These are phyloP conservation scores for Phaetusa simplex DNA, from an alignment of 2,113 vertebrate species.

Conservation along the genomic window DNA sequence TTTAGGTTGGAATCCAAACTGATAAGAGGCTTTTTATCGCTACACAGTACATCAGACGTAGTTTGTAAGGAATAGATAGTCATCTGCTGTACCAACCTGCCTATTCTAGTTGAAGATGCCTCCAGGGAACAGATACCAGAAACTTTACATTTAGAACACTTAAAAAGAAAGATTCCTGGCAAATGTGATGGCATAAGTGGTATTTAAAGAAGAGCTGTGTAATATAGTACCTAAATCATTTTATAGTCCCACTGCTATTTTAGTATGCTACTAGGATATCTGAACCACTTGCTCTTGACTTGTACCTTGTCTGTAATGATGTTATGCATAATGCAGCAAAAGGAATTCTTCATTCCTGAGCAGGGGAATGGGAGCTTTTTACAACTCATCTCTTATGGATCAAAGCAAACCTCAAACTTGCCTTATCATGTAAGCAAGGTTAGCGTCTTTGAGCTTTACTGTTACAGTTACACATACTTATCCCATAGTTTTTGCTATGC, in stretches of 20 bases:
- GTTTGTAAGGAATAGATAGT: slow-evolving; percentile 51
- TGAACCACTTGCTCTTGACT: slow-evolving; percentile 61
- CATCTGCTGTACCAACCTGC: slow-evolving; percentile 62
- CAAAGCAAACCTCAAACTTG: slow-evolving; percentile 63
- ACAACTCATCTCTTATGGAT: slow-evolving; percentile 61
- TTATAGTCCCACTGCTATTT: slow-evolving; percentile 62
- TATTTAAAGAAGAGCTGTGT: slow-evolving; percentile 53
- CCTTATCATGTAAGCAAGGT: slow-evolving; percentile 34
- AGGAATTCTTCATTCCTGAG: slow-evolving; percentile 68
- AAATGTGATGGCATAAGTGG: slow-evolving; percentile 47
- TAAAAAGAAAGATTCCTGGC: slow-evolving; percentile 53
- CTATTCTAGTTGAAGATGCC: slow-evolving; percentile 50
- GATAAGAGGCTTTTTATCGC: slow-evolving; percentile 74
- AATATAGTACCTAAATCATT: slow-evolving; percentile 64
- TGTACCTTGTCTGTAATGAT: slow-evolving; percentile 71
- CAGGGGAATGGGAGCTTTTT: slow-evolving; percentile 50
- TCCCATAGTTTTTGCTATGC: not conserved
- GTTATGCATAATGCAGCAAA: slow-evolving; percentile 77
- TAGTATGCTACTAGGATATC: slow-evolving; percentile 55
- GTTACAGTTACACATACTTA: slow-evolving; percentile 34
- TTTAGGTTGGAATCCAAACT: slow-evolving; percentile 67
- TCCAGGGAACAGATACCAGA: slow-evolving; percentile 67
- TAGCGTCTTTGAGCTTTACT: slow-evolving; percentile 11
- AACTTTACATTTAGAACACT: slow-evolving; percentile 60
- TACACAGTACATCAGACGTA: not conserved